Percentiles rank a stretch among this genome's conserved stretches.
These are phyloP conservation scores for Pseudoips prasinana DNA, from an alignment of 2,888 invertebrate genomes.

Conservation along the genomic window DNA sequence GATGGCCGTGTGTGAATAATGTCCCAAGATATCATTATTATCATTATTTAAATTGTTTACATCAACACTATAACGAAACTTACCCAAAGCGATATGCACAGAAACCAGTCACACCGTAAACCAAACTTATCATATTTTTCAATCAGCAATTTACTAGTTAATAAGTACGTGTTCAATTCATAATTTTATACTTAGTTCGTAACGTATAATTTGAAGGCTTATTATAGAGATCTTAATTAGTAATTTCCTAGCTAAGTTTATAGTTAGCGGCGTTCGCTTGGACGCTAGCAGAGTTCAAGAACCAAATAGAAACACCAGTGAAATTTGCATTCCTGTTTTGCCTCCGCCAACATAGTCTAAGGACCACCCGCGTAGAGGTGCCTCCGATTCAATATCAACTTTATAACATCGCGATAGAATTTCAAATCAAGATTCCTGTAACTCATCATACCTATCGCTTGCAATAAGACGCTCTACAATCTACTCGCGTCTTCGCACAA, in stretches of 20 bases:
- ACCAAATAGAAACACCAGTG: slow-evolving; percentile 58
- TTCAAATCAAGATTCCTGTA: slow-evolving; percentile 47
- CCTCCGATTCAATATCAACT: slow-evolving; percentile 63
- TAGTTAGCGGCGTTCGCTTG: slow-evolving; percentile 49
- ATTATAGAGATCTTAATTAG: slow-evolving; percentile 36
- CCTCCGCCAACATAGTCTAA: slow-evolving; percentile 63
- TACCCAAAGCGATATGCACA: slow-evolving; percentile 19
- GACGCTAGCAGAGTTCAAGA: slow-evolving; percentile 57
- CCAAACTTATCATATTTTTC: slow-evolving; percentile 32
- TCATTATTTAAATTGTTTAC: slow-evolving; percentile 5
- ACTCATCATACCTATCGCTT: slow-evolving; percentile 51
- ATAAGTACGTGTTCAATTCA: slow-evolving; percentile 29
- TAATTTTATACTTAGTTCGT: slow-evolving; percentile 14
- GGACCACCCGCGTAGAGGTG: slow-evolving; percentile 76
- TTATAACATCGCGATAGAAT: slow-evolving; percentile 65
- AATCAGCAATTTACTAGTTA: slow-evolving; percentile 31
- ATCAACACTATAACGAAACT: slow-evolving; percentile 49
- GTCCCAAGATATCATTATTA: no score
- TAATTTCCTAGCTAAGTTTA: slow-evolving; percentile 44
- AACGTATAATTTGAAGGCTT: slow-evolving; percentile 29
- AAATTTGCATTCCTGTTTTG: slow-evolving; percentile 78
- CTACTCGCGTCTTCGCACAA: slow-evolving; percentile 57
- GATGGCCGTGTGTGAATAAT: no score
- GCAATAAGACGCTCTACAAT: slow-evolving; percentile 65
- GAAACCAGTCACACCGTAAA: no score